Percentiles rank a stretch among this genome's conserved stretches.
phyloP scores from a whole-genome alignment of 35 echinoderm and acorn worm species.

The Ophiothrix spiculata region DNA sequence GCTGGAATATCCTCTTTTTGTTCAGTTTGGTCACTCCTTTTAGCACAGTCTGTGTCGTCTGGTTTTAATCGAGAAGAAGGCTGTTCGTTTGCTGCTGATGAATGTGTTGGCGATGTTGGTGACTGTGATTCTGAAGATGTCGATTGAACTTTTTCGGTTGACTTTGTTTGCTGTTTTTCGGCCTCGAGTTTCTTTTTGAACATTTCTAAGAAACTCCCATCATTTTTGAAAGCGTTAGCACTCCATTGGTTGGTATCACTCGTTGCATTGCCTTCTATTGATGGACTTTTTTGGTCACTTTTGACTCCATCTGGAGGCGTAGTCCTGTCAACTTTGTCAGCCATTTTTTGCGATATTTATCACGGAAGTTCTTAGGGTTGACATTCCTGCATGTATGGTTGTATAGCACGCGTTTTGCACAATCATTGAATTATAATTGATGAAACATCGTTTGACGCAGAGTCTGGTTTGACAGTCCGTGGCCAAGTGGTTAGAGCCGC shows the following conservation, averaged over 20 bases:
- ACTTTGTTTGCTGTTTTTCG: conserved; percentile 19
- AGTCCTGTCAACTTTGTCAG: neutral
- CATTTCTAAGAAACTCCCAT: conserved; percentile 59
- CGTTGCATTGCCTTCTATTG: neutral
- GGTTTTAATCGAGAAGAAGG: too few species aligned
- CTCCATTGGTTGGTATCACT: neutral
- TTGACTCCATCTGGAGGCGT: neutral
- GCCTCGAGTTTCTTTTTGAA: conserved; percentile 48
- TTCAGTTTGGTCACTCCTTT: too few species aligned
- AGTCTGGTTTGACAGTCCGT: too few species aligned
- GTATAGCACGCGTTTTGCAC: too few species aligned
- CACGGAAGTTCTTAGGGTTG: neutral
- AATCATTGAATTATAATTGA: too few species aligned
- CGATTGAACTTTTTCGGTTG: neutral
- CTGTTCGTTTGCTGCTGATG: too few species aligned
- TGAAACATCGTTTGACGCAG: too few species aligned
- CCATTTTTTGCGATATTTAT: neutral
- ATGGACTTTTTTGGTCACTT: neutral
- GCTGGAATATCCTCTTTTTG: neutral
- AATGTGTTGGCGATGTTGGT: too few species aligned
- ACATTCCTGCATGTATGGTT: too few species aligned
- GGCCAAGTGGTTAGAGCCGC: too few species aligned
- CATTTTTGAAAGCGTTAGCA: conserved; percentile 43
- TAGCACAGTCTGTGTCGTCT: too few species aligned
- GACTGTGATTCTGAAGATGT: neutral